Base-by-base conservation (phyloP, 1,140 invertebrate genomes). In the Leguminivora glycinivorella region DNA sequence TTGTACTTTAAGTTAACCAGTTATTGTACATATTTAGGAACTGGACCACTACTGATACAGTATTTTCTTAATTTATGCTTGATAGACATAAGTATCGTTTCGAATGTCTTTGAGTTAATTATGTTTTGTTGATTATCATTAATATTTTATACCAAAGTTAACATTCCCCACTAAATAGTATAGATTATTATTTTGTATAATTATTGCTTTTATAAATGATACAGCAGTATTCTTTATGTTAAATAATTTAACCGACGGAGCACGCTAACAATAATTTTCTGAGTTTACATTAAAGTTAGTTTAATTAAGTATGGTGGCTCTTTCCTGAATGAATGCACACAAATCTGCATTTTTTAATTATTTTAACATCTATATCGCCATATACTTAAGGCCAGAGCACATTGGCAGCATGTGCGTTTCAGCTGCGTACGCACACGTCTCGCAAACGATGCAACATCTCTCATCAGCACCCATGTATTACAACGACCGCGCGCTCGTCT, bases 131-230 rank as follows among this genome's bases (percentile, higher is more conserved):
- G 83, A 87, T 89, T 84, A 86, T 87, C 87, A 88, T 87, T 89
- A 88, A 89, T 90, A 91, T 91, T 91, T 90, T 91, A 91, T 91
- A 87, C 89, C 89, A 91, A 91, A 91, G 89, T 90, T 90, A 89
- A 91, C 89, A 91, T 91, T 91, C 89, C 89, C 87, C 83, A 89
- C 85, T 89, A 89, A 87, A 89, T 89, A 91, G 87, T 77, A 75
- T 90, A 90, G 84, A 70, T 75, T 81, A 63, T 63, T 63, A 63
- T 83, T 83, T 83, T 81, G 72, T 83, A 78, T 82, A 84, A 83
- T 78, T 81, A 81, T 67, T 24, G 79, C 76, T 77, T 83, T 80
- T 81, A 81, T 31, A 60, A 77, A 77, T 80, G 81, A 83, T 29
- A 68, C 34, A 85, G 79, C 87, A 89, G 83, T 91, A 91, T 88